phyloP scores from a whole-genome alignment of 1,140 invertebrate species.

The Drosophila malerkotliana region DNA sequence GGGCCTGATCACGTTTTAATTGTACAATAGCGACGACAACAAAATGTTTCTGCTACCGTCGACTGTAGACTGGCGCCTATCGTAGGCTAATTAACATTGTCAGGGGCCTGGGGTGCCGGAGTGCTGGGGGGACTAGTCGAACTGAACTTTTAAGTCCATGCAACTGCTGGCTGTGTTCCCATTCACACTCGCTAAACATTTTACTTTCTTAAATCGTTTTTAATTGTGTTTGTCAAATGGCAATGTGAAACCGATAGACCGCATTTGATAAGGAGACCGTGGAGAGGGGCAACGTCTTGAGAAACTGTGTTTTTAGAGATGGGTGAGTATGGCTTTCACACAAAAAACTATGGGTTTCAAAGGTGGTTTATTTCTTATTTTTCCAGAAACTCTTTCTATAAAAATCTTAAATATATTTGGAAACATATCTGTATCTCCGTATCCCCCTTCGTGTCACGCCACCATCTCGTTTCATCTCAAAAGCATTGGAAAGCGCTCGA shows the following conservation, averaged over 20 bases:
- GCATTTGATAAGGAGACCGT: slow-evolving; percentile 66
- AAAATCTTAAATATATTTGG: too few relatives aligned
- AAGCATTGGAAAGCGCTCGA: slow-evolving; percentile 35
- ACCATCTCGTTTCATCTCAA: background rate
- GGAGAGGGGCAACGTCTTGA: background rate
- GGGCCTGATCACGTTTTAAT: slow-evolving; percentile 80
- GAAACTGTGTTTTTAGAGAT: slow-evolving; percentile 2
- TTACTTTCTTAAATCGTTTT: slow-evolving; percentile 82
- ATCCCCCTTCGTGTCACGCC: slow-evolving; percentile 9
- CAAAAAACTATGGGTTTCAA: too few relatives aligned
- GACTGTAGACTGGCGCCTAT: slow-evolving; percentile 74
- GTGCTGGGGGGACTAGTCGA: background rate
- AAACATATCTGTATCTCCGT: background rate
- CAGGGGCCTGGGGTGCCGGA: background rate
- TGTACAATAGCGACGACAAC: slow-evolving; percentile 72
- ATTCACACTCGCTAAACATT: slow-evolving; percentile 75
- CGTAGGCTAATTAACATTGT: slow-evolving; percentile 74
- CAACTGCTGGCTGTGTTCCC: slow-evolving; percentile 52
- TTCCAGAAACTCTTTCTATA: too few relatives aligned
- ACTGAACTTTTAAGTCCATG: slow-evolving; percentile 10
- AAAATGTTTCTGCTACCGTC: slow-evolving; percentile 57
- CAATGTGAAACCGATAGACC: slow-evolving; percentile 79
- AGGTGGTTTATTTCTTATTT: too few relatives aligned
- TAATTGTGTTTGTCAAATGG: slow-evolving; percentile 80
- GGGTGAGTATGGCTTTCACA: background rate